phyloP scores from a whole-genome alignment of 2,797 vertebrate genomes.

The Loris lydekkerianus region DNA sequence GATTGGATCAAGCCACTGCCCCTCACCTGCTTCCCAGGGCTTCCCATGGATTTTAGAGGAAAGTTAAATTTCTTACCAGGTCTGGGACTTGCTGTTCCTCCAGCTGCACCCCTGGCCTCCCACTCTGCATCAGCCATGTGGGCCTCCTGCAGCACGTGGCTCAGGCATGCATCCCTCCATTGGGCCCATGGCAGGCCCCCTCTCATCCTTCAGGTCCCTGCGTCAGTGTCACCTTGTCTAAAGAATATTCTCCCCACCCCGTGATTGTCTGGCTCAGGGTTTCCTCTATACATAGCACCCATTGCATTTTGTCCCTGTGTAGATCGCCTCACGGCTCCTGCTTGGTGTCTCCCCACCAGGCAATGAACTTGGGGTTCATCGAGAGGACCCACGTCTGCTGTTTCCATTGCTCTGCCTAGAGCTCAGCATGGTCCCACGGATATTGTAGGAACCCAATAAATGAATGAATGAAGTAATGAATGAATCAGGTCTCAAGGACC shows the following conservation, averaged over 20 bases:
- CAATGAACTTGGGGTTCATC: not conserved
- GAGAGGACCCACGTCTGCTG: fast-evolving
- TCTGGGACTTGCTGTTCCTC: not conserved
- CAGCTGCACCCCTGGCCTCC: fast-evolving
- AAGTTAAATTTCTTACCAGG: not conserved
- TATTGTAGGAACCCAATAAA: not conserved
- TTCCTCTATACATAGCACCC: not conserved
- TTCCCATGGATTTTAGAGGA: no score
- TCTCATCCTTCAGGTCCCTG: not conserved
- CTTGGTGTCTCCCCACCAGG: no score
- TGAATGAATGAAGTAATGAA: not conserved
- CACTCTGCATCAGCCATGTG: fast-evolving
- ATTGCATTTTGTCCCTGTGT: not conserved
- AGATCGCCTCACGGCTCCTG: not conserved
- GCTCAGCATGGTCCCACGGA: fast-evolving
- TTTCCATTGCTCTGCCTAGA: not conserved
- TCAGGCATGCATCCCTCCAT: fast-evolving
- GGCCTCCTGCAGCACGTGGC: not conserved
- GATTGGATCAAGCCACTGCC: not conserved
- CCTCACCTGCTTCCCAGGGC: not conserved
- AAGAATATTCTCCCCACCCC: fast-evolving
- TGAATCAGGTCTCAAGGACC: not conserved
- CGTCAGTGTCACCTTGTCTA: not conserved
- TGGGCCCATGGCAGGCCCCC: fast-evolving
- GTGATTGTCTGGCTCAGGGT: not conserved